Evolutionary conservation across 2,113 vertebrate genomes (phyloP).

Genomic region (Etheostoma cragini): DNA sequence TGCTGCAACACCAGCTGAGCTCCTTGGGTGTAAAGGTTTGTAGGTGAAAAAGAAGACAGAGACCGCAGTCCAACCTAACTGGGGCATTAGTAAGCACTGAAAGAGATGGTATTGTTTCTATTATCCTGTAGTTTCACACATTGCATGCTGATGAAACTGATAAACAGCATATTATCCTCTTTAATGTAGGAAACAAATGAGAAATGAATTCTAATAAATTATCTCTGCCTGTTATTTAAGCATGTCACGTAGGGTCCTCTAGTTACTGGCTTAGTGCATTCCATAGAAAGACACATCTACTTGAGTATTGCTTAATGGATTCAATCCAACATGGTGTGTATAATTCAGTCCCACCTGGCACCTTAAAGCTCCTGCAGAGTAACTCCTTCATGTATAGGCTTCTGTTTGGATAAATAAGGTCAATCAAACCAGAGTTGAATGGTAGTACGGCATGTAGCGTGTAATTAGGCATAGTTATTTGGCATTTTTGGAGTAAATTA

Average conservation of each 20-base stretch:
- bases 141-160: slow-evolving; percentile 8
- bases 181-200: slow-evolving; percentile 7
- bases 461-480: slow-evolving; percentile 33
- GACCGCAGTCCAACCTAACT: not conserved
- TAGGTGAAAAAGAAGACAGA: not conserved
- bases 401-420: not conserved
- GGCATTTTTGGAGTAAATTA: slow-evolving; percentile 38
- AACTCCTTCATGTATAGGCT: not conserved
- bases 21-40: not conserved
- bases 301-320: slow-evolving; percentile 46
- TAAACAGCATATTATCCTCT: not conserved
- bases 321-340: slow-evolving; percentile 23
- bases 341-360: slow-evolving; percentile 33
- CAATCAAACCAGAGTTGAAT: slow-evolving; percentile 3
- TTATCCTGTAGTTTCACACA: slow-evolving; percentile 27
- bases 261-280: slow-evolving; percentile 54
- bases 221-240: slow-evolving; percentile 40
- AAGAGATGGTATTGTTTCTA: not conserved
- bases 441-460: not conserved
- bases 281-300: slow-evolving; percentile 46
- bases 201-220: not conserved
- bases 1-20: slow-evolving; percentile 17
- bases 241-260: slow-evolving; percentile 24
- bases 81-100: slow-evolving; percentile 10
- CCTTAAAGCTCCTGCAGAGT: slow-evolving; percentile 1